These are phyloP conservation scores for Calliscelio sp. DNA, from an alignment of 2,888 invertebrate species.

Conservation along the genomic window DNA sequence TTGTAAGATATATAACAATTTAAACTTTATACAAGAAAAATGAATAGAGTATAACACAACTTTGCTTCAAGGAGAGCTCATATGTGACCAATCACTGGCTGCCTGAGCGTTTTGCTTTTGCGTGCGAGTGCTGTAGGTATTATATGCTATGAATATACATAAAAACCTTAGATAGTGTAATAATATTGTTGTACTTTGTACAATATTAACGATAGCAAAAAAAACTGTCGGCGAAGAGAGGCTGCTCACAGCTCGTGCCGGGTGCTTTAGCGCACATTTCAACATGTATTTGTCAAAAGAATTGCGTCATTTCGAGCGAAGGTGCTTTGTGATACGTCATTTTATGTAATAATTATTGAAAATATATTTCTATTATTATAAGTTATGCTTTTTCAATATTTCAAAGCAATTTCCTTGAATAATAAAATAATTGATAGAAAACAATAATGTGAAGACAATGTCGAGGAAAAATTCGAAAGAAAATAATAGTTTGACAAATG, in stretches of 20 bases:
- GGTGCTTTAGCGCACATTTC: constrained; percentile 29
- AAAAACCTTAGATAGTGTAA: constrained; percentile 46
- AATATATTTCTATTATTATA: too few relatives aligned
- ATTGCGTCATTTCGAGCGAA: too few relatives aligned
- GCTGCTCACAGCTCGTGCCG: constrained; percentile 38
- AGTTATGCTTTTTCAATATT: not conserved
- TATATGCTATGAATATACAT: constrained; percentile 51
- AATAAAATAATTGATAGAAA: too few relatives aligned
- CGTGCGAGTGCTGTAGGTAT: constrained; percentile 56
- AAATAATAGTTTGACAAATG: too few relatives aligned
- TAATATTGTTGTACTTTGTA: constrained; percentile 63
- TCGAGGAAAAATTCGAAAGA: too few relatives aligned
- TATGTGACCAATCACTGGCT: constrained; percentile 85
- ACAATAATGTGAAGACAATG: too few relatives aligned
- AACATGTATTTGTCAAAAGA: constrained; percentile 37
- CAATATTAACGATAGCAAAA: constrained; percentile 48
- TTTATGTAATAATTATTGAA: constrained; percentile 7
- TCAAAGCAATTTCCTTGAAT: not conserved
- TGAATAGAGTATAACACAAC: constrained; percentile 43
- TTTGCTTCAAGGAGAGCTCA: constrained; percentile 79
- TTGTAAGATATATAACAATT: constrained; percentile 21
- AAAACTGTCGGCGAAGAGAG: constrained; percentile 37
- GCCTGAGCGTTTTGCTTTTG: constrained; percentile 83
- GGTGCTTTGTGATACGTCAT: constrained; percentile 9
- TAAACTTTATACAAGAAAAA: constrained; percentile 28